Evolutionary conservation across 2,113 vertebrate genomes (phyloP).

Genomic region (Chaenogobius annularis): DNA sequence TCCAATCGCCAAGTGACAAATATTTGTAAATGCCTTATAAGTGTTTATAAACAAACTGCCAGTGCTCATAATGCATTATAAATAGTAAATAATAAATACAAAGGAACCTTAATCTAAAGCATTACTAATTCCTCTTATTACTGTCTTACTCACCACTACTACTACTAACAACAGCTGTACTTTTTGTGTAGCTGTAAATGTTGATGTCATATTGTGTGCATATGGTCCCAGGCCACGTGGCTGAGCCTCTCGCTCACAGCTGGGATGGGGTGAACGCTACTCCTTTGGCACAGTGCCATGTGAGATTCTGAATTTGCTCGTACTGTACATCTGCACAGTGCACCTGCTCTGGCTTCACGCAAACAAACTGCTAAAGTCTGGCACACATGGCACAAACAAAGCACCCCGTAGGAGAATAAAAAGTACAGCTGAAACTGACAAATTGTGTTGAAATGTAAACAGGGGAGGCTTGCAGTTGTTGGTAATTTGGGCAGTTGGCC

Average conservation of each 20-base stretch:
- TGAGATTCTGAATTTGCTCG: constrained; percentile 29
- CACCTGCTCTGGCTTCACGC: constrained; percentile 43
- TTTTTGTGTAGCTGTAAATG: constrained; percentile 13
- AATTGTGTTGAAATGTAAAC: constrained; percentile 12
- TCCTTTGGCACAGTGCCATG: constrained; percentile 42
- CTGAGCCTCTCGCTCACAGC: constrained; percentile 41
- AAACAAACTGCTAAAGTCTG: constrained; percentile 16
- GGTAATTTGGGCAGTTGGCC: constrained; percentile 7
- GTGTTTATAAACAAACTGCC: no score
- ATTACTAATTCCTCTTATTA: no score
- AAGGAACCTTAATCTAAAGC: no score
- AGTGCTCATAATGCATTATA: no score
- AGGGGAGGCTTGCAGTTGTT: not conserved
- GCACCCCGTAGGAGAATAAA: constrained; percentile 14
- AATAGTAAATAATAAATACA: no score
- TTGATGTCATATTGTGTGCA: constrained; percentile 19
- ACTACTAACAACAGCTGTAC: not conserved
- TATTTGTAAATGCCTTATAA: no score
- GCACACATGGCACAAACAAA: constrained; percentile 14
- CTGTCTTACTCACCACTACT: no score
- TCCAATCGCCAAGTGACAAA: no score
- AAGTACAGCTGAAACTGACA: not conserved
- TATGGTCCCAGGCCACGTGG: constrained; percentile 23
- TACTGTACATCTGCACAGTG: constrained; percentile 31
- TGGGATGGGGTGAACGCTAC: constrained; percentile 36